Evolutionary conservation across 2,797 vertebrate genomes (phyloP), one percentile per base, ranked within the genome.

Genomic region (Miichthys miiuy): DNA sequence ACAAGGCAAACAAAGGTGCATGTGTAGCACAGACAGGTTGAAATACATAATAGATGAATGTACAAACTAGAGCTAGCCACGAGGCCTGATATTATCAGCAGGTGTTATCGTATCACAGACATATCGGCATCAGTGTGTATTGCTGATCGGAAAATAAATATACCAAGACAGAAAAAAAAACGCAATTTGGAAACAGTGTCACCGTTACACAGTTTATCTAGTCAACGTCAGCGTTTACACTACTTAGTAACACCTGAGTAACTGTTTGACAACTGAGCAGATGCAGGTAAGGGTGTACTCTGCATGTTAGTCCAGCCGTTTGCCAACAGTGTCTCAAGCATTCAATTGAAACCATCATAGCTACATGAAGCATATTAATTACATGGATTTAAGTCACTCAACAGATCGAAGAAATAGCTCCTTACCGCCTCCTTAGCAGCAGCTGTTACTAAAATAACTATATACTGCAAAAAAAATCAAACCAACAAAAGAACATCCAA

Each of bases 31-130:
- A 55, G 50, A 67, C 42, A 20, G 30, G 27, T 17, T 34, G n/a
- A 72, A 50, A 71, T 71, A 41, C 27, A 77, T 47, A 69, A 71
- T 5, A 54, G 18, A 81, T 64, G 1, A 71, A 38, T 48, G 23
- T 3, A 21, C 30, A 68, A 51, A 73, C 25, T 46, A 34, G 41
- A 84, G n/a, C 11, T n/a, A 27, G 12, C 18, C 38, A 38, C 20
- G 21, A 50, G 57, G 11, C 25, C 16, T 60, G 50, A 69, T 61
- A 50, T 14, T 12, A 73, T 75, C 60, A 46, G 48, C 48, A 61
- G 46, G 30, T 21, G 38, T 60, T 64, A 52, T 48, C 5, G 1
- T 55, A 21, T 83, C 48, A 58, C 13, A 55, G 50, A 48, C 46
- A 52, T 55, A 38, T 72, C 5, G 0, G 42, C 52, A 71, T 57